Base-by-base conservation (phyloP, 2,797 vertebrate genomes). In the Periparus ater region DNA sequence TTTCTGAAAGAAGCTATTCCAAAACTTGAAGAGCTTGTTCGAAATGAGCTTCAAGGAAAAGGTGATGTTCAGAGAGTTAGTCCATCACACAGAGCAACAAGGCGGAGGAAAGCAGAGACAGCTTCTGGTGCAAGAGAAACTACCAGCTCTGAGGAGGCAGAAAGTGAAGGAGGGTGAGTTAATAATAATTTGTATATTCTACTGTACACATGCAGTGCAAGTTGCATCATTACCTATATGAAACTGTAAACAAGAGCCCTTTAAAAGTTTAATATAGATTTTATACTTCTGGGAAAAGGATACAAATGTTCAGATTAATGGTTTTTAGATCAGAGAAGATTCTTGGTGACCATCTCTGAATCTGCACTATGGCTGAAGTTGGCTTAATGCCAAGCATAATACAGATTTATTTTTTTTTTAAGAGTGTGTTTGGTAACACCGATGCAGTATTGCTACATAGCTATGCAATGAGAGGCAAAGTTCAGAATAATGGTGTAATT, bases 1-100 rank as follows among this genome's bases (percentile, higher is more conserved):
- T 98, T 98, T 12, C 65, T 99, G 93, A 99, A 99, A 97, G 98
- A 98, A 23, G 98, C 98, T 32, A 96, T 99, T 88, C 99, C 99
- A 14, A 97, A 97, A 34, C 97, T 99, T 85, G 98, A 98, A 93
- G 98, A 98, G 63, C 98, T 98, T n/a, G 98, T 99, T 85, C 98
- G 97, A 83, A 98, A 98, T 45, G 99, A 99, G 95, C 97, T 99
- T 78, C 97, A 95, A 44, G 96, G 96, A 26, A 98, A 96, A 60
- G 61, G 93, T 17, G 95, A 97, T 29, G 70, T 47, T 8, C 98
- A 95, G 17, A 98, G 96, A 87, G 85, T 86, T 61, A 98, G 98
- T 74, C 98, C 98, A 17, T 97, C 97, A 15, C 98, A 98, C 93
- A 98, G 98, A 96, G 97, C 96, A 70, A 91, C 97, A 1, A 98